A percentile compares a stretch with the other conserved stretches of the same genome.
Evolutionary conservation across 2,888 invertebrate species (phyloP).

Genomic region (Nomada ruficornis): DNA sequence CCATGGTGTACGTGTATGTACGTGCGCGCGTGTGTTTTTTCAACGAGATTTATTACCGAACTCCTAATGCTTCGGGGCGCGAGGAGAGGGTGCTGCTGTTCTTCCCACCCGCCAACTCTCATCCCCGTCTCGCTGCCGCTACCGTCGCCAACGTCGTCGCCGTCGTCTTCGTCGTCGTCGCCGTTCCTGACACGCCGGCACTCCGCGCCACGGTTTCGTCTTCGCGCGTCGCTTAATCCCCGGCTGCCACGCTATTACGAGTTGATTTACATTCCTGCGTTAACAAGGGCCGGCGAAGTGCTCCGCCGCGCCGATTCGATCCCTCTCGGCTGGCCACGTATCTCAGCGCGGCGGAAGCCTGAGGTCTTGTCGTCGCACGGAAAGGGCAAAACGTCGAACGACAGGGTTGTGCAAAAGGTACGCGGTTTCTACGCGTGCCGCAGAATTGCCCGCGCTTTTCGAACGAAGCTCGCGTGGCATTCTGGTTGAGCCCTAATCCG

Average conservation of each 20-base stretch:
- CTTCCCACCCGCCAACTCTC: slow-evolving; percentile 59
- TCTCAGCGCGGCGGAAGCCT: slow-evolving; percentile 4
- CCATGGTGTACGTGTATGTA: slow-evolving; percentile 40
- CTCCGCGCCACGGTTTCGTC: slow-evolving; percentile 51
- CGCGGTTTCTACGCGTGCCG: slow-evolving; percentile 7
- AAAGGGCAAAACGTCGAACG: neutral
- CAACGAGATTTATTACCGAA: slow-evolving; percentile 83
- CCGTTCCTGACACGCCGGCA: slow-evolving; percentile 36
- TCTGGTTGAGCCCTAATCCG: slow-evolving; percentile 10
- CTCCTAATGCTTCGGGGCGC: slow-evolving; percentile 79
- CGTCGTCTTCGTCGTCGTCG: slow-evolving; percentile 31
- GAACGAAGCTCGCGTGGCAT: neutral
- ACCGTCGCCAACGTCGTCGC: slow-evolving; percentile 43
- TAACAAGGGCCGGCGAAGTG: slow-evolving; percentile 65
- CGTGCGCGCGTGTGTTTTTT: slow-evolving; percentile 79
- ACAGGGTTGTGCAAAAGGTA: neutral
- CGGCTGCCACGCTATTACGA: slow-evolving; percentile 66
- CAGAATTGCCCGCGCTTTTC: neutral
- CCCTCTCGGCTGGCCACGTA: slow-evolving; percentile 5
- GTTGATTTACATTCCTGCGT: slow-evolving; percentile 71
- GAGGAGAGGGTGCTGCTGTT: slow-evolving; percentile 66
- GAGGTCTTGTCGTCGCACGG: neutral
- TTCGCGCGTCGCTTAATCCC: slow-evolving; percentile 67
- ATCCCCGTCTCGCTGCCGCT: slow-evolving; percentile 31
- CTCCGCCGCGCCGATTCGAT: slow-evolving; percentile 50